A percentile compares a stretch with the other conserved stretches of the same genome.
Conservation (phyloP, 2,113 vertebrate species). For the Gasterosteus aculeatus region DNA sequence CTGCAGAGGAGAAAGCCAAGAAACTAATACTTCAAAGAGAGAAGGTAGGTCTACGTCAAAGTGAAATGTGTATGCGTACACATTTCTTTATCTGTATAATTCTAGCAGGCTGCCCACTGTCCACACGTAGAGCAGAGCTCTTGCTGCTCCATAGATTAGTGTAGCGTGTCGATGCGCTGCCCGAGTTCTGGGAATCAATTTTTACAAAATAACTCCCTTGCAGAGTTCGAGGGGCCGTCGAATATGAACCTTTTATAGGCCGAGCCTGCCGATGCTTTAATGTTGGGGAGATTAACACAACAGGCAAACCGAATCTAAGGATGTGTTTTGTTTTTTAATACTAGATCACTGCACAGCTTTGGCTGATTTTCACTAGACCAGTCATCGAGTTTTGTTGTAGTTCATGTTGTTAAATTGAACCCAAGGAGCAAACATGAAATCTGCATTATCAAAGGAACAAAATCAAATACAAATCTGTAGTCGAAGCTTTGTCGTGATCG, state of each 20-base stretch:
- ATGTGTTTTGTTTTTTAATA: conserved; percentile 1
- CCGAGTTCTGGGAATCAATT: conserved; percentile 51
- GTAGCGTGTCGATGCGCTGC: conserved; percentile 1
- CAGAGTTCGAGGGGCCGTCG: not conserved
- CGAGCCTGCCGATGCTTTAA: not conserved
- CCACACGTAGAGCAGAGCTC: not conserved
- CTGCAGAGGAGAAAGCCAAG: conserved; percentile 86
- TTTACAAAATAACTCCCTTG: conserved; percentile 59
- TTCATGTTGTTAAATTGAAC: not conserved
- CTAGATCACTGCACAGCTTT: not conserved
- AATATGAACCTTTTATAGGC: not conserved
- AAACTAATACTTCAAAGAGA: conserved; percentile 89
- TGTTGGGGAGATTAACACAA: conserved; percentile 10
- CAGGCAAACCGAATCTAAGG: not conserved
- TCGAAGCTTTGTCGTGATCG: not conserved
- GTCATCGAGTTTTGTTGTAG: not conserved
- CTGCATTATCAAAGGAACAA: not conserved
- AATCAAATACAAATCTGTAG: not conserved
- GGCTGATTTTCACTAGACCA: not conserved
- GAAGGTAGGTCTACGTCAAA: conserved; percentile 82
- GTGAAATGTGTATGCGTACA: not conserved
- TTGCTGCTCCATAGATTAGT: conserved; percentile 34
- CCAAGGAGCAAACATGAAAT: not conserved
- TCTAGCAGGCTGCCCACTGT: not conserved
- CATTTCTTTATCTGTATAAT: not conserved